These are phyloP conservation scores for Cataglyphis cursor DNA, from an alignment of 2,888 invertebrate species.

Conservation along the genomic window DNA sequence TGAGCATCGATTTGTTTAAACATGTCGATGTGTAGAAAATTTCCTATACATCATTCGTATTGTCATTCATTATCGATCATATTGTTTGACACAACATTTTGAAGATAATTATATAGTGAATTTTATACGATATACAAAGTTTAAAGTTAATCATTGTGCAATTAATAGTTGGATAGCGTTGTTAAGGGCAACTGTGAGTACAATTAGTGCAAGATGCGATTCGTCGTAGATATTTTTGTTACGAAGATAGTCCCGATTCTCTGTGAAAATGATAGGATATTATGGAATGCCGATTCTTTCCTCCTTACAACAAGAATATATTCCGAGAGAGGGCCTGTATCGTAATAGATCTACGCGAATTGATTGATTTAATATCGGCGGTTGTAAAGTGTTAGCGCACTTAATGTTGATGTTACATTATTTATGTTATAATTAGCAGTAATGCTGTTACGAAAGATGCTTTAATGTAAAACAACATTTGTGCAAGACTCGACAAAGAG, in stretches of 20 bases:
- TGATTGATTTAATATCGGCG: constrained; percentile 63
- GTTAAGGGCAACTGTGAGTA: constrained; percentile 77
- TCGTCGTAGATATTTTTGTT: constrained; percentile 46
- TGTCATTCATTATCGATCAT: neutral
- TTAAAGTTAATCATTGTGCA: constrained; percentile 61
- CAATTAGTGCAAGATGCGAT: constrained; percentile 75
- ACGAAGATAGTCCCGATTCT: constrained; percentile 27
- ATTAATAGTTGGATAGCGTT: constrained; percentile 65
- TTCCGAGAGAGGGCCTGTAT: constrained; percentile 71
- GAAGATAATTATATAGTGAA: constrained; percentile 57
- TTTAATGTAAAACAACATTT: constrained; percentile 9
- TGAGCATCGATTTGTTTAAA: constrained; percentile 4
- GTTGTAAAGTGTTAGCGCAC: constrained; percentile 58
- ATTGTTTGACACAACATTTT: neutral
- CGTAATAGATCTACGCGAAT: constrained; percentile 67
- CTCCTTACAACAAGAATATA: constrained; percentile 65
- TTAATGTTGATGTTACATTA: constrained; percentile 54
- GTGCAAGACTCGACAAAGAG: neutral
- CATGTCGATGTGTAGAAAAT: constrained; percentile 15
- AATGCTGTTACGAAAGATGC: constrained; percentile 31
- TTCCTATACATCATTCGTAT: constrained; percentile 9
- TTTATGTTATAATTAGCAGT: constrained; percentile 59
- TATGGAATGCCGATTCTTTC: constrained; percentile 44
- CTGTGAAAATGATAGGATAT: constrained; percentile 24
- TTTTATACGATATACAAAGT: constrained; percentile 76